Evolutionary conservation across 2,888 invertebrate species (phyloP).

Genomic region (Philopedon plagiatum): DNA sequence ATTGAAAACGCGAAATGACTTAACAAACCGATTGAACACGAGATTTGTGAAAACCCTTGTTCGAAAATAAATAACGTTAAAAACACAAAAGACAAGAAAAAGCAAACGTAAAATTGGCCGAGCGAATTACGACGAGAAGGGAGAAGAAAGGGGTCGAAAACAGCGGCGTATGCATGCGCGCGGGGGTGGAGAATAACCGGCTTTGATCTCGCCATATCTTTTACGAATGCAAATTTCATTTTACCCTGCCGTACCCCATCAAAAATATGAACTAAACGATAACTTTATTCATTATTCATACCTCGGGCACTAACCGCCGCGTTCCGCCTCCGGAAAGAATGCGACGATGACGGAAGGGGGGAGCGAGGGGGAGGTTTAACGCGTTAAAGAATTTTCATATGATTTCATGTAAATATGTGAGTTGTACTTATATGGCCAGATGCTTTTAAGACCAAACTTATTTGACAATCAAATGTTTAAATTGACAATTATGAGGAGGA

Average conservation of each 20-base stretch:
- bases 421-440: too few species aligned
- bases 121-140: slow-evolving; percentile 55
- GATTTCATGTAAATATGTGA: too few species aligned
- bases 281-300: slow-evolving; percentile 76
- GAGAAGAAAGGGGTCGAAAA: slow-evolving; percentile 53
- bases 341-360: slow-evolving; percentile 19
- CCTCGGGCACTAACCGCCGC: slow-evolving; percentile 64
- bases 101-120: slow-evolving; percentile 52
- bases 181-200: slow-evolving; percentile 54
- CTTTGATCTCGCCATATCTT: slow-evolving; percentile 71
- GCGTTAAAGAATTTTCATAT: slow-evolving; percentile 26
- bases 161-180: slow-evolving; percentile 55
- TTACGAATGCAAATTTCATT: slow-evolving; percentile 72
- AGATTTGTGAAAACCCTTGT: too few species aligned
- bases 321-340: slow-evolving; percentile 44
- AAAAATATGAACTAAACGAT: slow-evolving; percentile 77
- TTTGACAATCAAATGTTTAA: too few species aligned
- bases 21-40: too few species aligned
- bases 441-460: too few species aligned
- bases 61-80: too few species aligned
- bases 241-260: slow-evolving; percentile 70
- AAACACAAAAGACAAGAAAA: slow-evolving; percentile 24
- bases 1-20: too few species aligned
- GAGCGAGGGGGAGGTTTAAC: slow-evolving; percentile 40
- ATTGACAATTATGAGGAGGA: too few species aligned